A percentile compares a stretch with the other conserved stretches of the same genome.
Conservation (phyloP, 2,797 vertebrate species). For the Acanthornis magna region DNA sequence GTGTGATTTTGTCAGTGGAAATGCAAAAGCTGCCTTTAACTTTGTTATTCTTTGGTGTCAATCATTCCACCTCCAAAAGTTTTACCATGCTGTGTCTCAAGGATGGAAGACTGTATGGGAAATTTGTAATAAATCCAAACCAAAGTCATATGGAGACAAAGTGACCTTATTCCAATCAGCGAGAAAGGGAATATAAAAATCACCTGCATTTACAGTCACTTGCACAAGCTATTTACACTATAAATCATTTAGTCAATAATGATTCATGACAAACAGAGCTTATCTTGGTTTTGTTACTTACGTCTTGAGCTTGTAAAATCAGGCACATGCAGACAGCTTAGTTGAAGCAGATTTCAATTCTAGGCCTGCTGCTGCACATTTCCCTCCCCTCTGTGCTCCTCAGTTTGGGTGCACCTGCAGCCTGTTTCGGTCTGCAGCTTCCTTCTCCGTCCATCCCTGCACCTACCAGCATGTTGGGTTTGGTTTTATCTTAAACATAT, state of each 20-base stretch:
- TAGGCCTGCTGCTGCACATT: background rate
- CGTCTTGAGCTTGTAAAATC: background rate
- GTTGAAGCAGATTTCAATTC: background rate
- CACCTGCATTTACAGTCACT: background rate
- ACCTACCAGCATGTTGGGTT: background rate
- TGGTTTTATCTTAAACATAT: background rate
- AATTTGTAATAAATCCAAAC: constrained; percentile 22
- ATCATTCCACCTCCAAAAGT: background rate
- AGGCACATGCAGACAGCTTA: background rate
- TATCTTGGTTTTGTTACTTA: background rate
- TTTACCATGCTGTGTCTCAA: background rate
- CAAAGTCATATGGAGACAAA: background rate
- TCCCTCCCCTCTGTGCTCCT: background rate
- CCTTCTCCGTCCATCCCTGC: background rate
- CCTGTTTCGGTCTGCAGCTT: background rate
- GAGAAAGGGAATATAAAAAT: background rate
- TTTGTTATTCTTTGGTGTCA: background rate
- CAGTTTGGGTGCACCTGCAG: background rate
- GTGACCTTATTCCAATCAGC: constrained; percentile 16
- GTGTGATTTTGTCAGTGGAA: background rate
- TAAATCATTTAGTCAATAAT: constrained; percentile 28
- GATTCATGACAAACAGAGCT: constrained; percentile 16
- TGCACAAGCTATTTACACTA: background rate
- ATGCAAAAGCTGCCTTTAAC: background rate
- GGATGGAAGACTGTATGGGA: background rate